Evolutionary conservation across 2,797 vertebrate genomes (phyloP), one percentile per base, ranked within the genome.

Genomic region (Urosaurus nigricauda): DNA sequence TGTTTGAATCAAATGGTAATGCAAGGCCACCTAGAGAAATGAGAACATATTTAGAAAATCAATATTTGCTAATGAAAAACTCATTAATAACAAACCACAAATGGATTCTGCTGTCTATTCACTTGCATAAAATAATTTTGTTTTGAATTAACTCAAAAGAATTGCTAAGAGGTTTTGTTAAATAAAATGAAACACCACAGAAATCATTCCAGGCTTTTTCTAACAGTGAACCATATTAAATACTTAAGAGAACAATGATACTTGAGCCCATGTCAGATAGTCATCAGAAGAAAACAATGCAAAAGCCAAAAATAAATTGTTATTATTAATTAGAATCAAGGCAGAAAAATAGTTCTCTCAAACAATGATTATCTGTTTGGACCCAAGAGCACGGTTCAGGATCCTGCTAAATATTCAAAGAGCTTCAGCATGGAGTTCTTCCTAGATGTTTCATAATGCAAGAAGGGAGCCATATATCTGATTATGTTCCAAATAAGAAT

Each of bases 111-210:
- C 0, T 5, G 82, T 90, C 12, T 43, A 83, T 58, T 16, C 78
- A 78, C 16, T 4, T 4, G 0, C 68, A 56, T 19, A 90, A 85
- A 47, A 53, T 87, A 65, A 73, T 87, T 74, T 84, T 81, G 19
- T 88, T 88, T 90, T 87, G 35, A 90, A 89, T 85, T 89, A 79
- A 83, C 68, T 85, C 43, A 63, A 3, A 5, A 80, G 24, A 85
- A 26, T 56, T 56, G 32, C 0, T 56, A 26, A 51, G 51, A 79
- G 56, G 24, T 65, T 85, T 81, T 65, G n/a, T 5, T 73, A 86
- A 74, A 24, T 37, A 58, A 75, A 68, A 21, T 83, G 70, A 75
- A 75, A 83, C 73, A 40, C 70, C 35, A 32, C 26, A 81, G 13
- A 29, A 53, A n/a, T 73, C 29, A 87, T 19, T 35, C n/a, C 74